Evolutionary conservation across 2,113 vertebrate genomes (phyloP).

Genomic region (Leuciscus idus): DNA sequence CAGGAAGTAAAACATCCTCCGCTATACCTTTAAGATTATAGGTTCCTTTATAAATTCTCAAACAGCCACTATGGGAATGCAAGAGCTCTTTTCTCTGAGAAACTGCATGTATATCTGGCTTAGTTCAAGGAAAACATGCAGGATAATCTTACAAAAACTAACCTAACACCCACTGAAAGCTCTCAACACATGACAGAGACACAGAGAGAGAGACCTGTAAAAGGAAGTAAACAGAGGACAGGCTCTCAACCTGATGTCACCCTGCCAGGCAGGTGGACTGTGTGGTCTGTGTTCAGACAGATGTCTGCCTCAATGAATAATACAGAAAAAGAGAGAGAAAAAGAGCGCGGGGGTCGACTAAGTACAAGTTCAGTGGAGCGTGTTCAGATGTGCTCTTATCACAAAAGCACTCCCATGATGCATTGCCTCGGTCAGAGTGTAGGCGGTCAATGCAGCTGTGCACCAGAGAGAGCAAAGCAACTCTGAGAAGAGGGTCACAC

Average conservation of each 20-base stretch:
- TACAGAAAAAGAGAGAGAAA: slow-evolving; percentile 55
- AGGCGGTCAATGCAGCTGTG: slow-evolving; percentile 82
- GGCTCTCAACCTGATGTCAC: slow-evolving; percentile 53
- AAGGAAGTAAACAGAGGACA: slow-evolving; percentile 22
- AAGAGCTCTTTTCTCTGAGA: neutral
- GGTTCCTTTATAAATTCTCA: neutral
- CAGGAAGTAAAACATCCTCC: too few species aligned
- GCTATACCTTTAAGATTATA: too few species aligned
- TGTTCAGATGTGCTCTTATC: slow-evolving; percentile 76
- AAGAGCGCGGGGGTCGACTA: slow-evolving; percentile 72
- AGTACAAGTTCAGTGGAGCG: slow-evolving; percentile 71
- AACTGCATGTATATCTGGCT: neutral
- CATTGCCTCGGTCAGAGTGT: slow-evolving; percentile 66
- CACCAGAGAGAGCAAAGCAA: slow-evolving; percentile 35
- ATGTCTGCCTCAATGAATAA: slow-evolving; percentile 54
- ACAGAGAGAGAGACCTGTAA: slow-evolving; percentile 43
- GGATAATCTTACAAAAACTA: neutral
- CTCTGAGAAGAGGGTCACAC: neutral
- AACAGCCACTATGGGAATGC: neutral
- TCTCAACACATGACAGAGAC: slow-evolving; percentile 25
- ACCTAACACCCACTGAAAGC: neutral
- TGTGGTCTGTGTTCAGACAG: slow-evolving; percentile 24
- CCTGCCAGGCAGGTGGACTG: slow-evolving; percentile 69
- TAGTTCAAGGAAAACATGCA: neutral
- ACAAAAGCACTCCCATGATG: slow-evolving; percentile 70